A percentile compares a stretch with the other conserved stretches of the same genome.
These are phyloP conservation scores for Hemichromis elongatus DNA, from an alignment of 2,113 vertebrate species.

Conservation along the genomic window DNA sequence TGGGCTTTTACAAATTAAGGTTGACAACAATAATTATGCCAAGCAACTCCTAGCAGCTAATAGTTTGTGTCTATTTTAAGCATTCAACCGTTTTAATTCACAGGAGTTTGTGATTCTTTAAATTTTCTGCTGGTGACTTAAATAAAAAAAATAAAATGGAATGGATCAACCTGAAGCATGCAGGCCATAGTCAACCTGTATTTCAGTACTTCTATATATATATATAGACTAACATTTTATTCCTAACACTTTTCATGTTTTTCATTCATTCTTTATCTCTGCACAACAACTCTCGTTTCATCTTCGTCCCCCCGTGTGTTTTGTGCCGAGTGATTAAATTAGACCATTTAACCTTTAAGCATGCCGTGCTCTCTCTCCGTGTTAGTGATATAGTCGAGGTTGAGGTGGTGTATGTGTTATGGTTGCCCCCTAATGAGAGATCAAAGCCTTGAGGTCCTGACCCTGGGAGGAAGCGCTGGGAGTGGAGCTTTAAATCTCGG, in stretches of 20 bases:
- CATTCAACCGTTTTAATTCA: neutral
- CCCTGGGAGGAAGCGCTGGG: slow-evolving; percentile 28
- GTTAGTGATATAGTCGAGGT: slow-evolving; percentile 6
- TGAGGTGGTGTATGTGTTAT: slow-evolving; percentile 60
- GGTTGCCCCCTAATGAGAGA: slow-evolving; percentile 64
- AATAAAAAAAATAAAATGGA: neutral
- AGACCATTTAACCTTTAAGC: neutral
- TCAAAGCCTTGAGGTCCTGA: slow-evolving; percentile 57
- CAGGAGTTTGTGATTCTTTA: neutral
- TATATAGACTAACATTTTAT: neutral
- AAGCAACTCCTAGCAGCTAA: neutral
- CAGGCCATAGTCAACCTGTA: neutral
- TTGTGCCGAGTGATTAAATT: neutral
- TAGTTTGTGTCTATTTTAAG: neutral
- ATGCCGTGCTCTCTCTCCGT: neutral
- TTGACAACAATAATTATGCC: neutral
- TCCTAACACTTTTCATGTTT: neutral
- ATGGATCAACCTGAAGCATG: neutral
- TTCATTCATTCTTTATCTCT: neutral
- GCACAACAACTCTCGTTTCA: neutral
- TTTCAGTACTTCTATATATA: neutral
- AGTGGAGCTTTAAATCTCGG: slow-evolving; percentile 34
- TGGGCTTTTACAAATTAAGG: neutral
- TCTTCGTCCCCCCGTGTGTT: neutral
- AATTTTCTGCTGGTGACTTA: no score